phyloP scores from a whole-genome alignment of 1,140 invertebrate genomes.

The Nasonia vitripennis region DNA sequence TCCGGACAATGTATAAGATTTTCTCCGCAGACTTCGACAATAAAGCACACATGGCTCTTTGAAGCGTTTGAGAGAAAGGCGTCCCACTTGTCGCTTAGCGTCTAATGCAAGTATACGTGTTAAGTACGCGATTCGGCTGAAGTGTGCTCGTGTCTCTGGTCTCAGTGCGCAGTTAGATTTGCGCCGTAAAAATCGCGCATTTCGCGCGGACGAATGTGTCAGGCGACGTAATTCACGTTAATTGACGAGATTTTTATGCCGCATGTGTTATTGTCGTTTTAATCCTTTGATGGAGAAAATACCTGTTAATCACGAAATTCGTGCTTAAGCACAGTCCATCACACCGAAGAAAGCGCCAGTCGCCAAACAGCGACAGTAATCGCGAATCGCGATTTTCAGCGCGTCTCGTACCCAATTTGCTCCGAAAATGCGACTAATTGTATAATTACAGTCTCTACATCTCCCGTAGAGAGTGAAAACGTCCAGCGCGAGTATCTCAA shows the following conservation, averaged over 20 bases:
- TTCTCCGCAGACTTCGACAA: not conserved
- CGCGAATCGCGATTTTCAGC: too few relatives aligned
- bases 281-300: too few relatives aligned
- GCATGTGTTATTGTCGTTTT: too few relatives aligned
- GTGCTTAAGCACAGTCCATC: too few relatives aligned
- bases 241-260: not conserved
- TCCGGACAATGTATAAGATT: too few relatives aligned
- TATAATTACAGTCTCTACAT: not conserved
- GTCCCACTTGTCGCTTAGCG: constrained; percentile 13
- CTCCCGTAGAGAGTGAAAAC: not conserved
- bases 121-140: not conserved
- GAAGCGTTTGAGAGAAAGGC: constrained; percentile 10
- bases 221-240: not conserved
- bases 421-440: not conserved
- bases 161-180: not conserved
- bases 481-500: not conserved
- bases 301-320: too few relatives aligned
- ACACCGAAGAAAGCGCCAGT: too few relatives aligned
- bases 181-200: not conserved
- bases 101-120: not conserved
- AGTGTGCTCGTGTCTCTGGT: not conserved
- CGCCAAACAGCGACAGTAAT: too few relatives aligned
- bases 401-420: too few relatives aligned
- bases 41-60: not conserved
- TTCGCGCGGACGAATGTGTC: not conserved